Percentiles rank a stretch among this genome's conserved stretches.
Evolutionary conservation across 2,888 invertebrate species (phyloP).

Genomic region (Dyspetes luteomarginatus): DNA sequence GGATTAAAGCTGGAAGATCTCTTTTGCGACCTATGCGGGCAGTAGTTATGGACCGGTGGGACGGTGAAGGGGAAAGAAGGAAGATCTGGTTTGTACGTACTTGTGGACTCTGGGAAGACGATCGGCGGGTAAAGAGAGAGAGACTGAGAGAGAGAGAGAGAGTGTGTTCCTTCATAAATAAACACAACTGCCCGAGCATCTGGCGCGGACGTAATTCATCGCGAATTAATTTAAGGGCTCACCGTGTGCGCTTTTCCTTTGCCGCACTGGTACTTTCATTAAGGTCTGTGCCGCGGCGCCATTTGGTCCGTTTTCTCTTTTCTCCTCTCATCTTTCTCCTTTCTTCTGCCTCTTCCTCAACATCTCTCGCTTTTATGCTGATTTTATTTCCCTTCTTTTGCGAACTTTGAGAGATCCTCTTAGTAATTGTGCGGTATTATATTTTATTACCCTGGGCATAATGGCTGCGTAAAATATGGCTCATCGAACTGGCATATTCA

Average conservation of each 20-base stretch:
- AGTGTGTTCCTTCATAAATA: conserved; percentile 83
- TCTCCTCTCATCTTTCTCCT: conserved; percentile 37
- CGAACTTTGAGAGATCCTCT: conserved; percentile 77
- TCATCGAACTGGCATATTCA: conserved; percentile 75
- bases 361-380: conserved; percentile 79
- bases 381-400: conserved; percentile 83
- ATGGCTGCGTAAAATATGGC: conserved; percentile 79
- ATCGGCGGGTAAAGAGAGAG: no score
- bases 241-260: conserved; percentile 69
- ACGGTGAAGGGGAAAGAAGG: conserved; percentile 10
- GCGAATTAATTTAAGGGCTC: conserved; percentile 83
- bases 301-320: conserved; percentile 78
- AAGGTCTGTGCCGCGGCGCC: conserved; percentile 82
- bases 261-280: conserved; percentile 82
- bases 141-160: no score
- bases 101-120: conserved; percentile 74
- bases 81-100: conserved; percentile 42
- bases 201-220: conserved; percentile 83
- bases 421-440: conserved; percentile 82
- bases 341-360: conserved; percentile 31
- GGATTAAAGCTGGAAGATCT: conserved; percentile 36
- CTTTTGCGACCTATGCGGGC: conserved; percentile 9
- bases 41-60: background rate
- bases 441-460: conserved; percentile 78
- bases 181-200: conserved; percentile 83